These are phyloP conservation scores for Columbina picui DNA, from an alignment of 2,113 vertebrate species.

Conservation along the genomic window DNA sequence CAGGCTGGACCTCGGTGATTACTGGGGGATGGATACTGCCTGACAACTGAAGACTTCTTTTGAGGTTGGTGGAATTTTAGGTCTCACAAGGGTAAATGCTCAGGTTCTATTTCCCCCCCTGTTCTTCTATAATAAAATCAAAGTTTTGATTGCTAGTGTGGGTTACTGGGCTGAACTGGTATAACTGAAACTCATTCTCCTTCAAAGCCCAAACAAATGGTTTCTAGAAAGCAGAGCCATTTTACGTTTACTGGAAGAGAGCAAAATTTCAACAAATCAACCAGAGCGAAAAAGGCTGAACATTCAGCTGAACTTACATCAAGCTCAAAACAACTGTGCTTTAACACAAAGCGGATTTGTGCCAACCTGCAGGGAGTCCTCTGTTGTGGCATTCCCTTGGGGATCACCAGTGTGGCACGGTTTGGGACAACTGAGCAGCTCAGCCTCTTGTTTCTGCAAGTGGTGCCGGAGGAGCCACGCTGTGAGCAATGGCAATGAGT, in stretches of 20 bases:
- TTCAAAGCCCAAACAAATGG: background rate
- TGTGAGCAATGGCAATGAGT: background rate
- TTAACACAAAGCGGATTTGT: background rate
- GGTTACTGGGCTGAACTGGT: background rate
- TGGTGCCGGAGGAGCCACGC: background rate
- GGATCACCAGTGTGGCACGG: rapidly evolving
- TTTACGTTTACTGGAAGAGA: background rate
- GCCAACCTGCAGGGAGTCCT: background rate
- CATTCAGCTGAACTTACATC: rapidly evolving
- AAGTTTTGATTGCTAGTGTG: background rate
- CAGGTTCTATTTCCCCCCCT: background rate
- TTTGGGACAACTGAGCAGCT: background rate
- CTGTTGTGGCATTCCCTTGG: background rate
- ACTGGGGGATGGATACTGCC: background rate
- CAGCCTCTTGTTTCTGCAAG: background rate
- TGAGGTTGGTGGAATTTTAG: background rate
- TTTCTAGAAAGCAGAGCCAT: background rate
- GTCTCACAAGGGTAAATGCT: background rate
- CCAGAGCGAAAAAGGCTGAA: background rate
- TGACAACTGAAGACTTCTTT: background rate
- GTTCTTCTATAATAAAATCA: background rate
- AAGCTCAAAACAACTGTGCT: background rate
- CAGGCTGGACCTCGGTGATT: background rate
- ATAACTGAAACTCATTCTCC: background rate
- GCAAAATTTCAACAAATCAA: conserved; percentile 7